Base-by-base conservation (phyloP, 2,113 vertebrate species). In the Lontra canadensis region DNA sequence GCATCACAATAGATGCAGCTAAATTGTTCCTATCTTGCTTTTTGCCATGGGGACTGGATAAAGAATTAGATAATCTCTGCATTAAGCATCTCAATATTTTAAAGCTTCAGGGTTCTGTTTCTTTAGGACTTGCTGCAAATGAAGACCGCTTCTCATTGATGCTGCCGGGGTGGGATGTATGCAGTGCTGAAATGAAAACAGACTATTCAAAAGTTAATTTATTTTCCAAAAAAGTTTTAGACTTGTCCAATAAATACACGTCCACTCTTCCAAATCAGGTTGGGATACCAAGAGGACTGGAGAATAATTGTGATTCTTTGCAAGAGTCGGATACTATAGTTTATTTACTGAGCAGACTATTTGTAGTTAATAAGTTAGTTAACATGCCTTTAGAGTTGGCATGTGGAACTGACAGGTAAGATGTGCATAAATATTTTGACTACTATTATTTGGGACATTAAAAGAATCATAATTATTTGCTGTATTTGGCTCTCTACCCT, bases 11-110 rank as follows among this genome's bases (percentile, higher is more conserved):
- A 8, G 99, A 99, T 9, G 83, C 98, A 84, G 98, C 98, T 7
- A 99, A 98, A 74, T 97, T 99, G 83, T 90, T 99, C 57, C 94
- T 99, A 52, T 99, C 99, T 0, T 99, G 99, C 86, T 97, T 99
- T 21, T 97, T 99, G 34, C 99, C 99, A 0, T 99, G 99, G 99
- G 99, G 99, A 25, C 74, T 98, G 87, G 98, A 99, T 97, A 97
- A 97, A 90, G 99, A 99, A 52, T 34, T 98, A 39, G 99, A 99
- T 29, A 52, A 39, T 81, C 98, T 99, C 57, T 99, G 98, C 87
- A 94, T 98, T 57, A 87, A 87, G 17, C 95, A 98, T 61, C 97
- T 99, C 7, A 97, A 79, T 76, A 94, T 99, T 90, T 94, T 73
- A 52, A 98, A 97, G 65, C 98, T 98, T 85, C 98, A 96, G 42